phyloP scores from a whole-genome alignment of 2,888 invertebrate genomes.

The Ctena decussata region DNA sequence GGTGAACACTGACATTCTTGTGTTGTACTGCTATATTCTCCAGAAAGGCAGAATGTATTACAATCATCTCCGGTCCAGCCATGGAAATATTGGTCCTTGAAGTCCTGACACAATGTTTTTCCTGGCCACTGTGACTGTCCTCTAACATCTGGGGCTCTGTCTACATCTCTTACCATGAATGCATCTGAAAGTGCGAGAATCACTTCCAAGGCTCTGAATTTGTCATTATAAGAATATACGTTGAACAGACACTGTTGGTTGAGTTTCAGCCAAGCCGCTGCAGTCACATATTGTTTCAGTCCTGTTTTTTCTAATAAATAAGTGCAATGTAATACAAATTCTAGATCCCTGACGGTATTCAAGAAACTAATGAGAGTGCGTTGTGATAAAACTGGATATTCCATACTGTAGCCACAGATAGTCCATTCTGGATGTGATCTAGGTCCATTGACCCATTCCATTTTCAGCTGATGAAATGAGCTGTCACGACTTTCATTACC shows the following conservation, averaged over 20 bases:
- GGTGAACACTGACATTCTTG: constrained; percentile 64
- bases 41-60: constrained; percentile 57
- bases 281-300: neutral
- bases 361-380: neutral
- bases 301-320: neutral
- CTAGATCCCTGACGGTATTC: neutral
- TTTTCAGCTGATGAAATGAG: constrained; percentile 15
- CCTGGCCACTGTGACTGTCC: constrained; percentile 40
- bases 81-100: constrained; percentile 34
- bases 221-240: neutral
- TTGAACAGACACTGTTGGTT: constrained; percentile 51
- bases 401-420: constrained; percentile 55
- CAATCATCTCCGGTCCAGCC: constrained; percentile 64
- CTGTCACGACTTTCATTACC: constrained; percentile 56
- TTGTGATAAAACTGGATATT: constrained; percentile 12
- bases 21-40: constrained; percentile 23
- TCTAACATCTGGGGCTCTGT: neutral
- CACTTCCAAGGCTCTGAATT: constrained; percentile 41
- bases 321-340: neutral
- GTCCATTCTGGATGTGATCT: constrained; percentile 69
- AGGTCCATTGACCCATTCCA: constrained; percentile 44
- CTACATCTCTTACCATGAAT: neutral
- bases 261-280: neutral
- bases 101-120: constrained; percentile 45
- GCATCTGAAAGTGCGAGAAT: constrained; percentile 39